phyloP scores from a whole-genome alignment of 2,888 invertebrate genomes.

The Pycnomerus fuliginosus region DNA sequence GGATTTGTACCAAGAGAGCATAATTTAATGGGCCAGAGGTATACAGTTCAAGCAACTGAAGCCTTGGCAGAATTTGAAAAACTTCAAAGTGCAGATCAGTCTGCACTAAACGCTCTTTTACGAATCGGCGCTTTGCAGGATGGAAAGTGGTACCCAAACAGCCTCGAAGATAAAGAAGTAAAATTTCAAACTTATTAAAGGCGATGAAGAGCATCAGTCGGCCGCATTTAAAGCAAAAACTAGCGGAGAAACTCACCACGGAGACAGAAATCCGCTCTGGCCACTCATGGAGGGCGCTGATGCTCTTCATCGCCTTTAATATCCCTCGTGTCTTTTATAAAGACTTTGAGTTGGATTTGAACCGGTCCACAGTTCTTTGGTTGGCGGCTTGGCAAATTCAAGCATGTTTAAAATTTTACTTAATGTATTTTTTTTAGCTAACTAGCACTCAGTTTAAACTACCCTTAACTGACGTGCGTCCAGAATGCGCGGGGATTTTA shows the following conservation, averaged over 20 bases:
- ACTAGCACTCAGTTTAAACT: conserved; percentile 68
- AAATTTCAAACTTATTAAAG: too few species aligned
- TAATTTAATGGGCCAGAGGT: conserved; percentile 69
- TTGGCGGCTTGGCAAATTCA: conserved; percentile 34
- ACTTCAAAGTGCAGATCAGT: conserved; percentile 60
- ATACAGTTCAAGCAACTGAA: conserved; percentile 70
- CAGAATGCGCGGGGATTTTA: conserved; percentile 66
- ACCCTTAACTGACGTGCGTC: conserved; percentile 66
- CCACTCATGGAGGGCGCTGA: too few species aligned
- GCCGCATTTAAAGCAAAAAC: too few species aligned
- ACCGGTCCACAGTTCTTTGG: too few species aligned
- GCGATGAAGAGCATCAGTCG: too few species aligned
- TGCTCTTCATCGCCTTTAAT: too few species aligned
- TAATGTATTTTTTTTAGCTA: conserved; percentile 54
- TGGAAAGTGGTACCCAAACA: conserved; percentile 64
- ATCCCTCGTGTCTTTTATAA: too few species aligned
- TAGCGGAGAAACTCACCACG: too few species aligned
- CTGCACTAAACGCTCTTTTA: conserved; percentile 60
- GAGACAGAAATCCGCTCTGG: too few species aligned
- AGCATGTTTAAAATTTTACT: not conserved
- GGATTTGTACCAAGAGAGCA: conserved; percentile 69
- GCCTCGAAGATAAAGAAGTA: conserved; percentile 63
- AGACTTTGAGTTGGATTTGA: too few species aligned
- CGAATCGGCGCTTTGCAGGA: conserved; percentile 62
- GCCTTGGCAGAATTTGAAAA: conserved; percentile 71